Evolutionary conservation across 1,140 invertebrate genomes (phyloP), one percentile per base, ranked within the genome.

Genomic region (Neodiprion fabricii): DNA sequence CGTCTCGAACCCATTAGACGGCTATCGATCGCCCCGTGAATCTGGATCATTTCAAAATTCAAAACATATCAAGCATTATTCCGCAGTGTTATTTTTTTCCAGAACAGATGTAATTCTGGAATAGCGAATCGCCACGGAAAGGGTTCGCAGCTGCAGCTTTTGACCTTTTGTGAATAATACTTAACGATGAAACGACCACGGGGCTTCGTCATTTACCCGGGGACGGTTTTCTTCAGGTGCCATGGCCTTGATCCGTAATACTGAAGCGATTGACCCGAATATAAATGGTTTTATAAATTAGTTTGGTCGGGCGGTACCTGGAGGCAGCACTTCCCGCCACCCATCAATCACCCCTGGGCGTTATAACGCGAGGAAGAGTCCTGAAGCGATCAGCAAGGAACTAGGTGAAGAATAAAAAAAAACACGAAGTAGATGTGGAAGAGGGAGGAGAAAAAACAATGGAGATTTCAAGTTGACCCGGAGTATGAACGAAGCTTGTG

Each of bases 231-330:
- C 61, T 65, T 17, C 61, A 65, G 17, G 12, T 14, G 17, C 28
- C 28, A 65, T 17, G 7, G 61, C 7, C 17, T 1, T 14, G 61
- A 21, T 14, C 17, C 17, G 61, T 65, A 21, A 65, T 14, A 65
- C 17, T 65, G 23, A 17, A 7, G 48, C 70, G 70, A 71, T 48
- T 71, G 9, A 49, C 28, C 48, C 71, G 66, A 73, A 53, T 50
- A 72, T 75, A 72, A 75, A 75, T 75, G 75, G 71, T 75, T 75
- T 75, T 75, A 75, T 75, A 75, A 75, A 75, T 75, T 75, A 75
- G 75, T 75, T 73, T 50, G 67, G 75, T 70, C 70, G 70, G 70
- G 53, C 75, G 67, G 75, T 47, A 69, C 71, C 74, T 47, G 70
- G 48, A 70, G 70, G 71, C 70, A 75, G 17, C 70, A 75, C 65